These are phyloP conservation scores for Ceratotherium simum DNA, from an alignment of 2,113 vertebrate genomes.

Conservation along the genomic window DNA sequence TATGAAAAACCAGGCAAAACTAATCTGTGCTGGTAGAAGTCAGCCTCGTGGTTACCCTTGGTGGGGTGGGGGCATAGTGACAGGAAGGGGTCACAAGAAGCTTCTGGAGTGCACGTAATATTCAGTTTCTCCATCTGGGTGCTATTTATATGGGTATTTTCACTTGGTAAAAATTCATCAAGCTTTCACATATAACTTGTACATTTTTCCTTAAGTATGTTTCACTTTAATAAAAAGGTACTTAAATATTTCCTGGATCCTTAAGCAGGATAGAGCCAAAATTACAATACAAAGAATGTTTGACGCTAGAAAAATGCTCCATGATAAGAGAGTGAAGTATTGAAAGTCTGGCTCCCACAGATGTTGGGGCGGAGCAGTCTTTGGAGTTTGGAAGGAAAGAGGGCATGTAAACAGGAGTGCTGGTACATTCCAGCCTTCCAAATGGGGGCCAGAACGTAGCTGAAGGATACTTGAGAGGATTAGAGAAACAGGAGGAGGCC, in stretches of 20 bases:
- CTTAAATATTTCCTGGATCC: slow-evolving; percentile 33
- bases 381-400: background rate
- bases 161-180: slow-evolving; percentile 6
- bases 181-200: background rate
- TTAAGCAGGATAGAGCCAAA: slow-evolving; percentile 71
- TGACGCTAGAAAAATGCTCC: background rate
- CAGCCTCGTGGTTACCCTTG: background rate
- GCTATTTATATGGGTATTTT: background rate
- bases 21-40: background rate
- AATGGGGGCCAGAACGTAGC: background rate
- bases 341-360: background rate
- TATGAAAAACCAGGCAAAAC: slow-evolving; percentile 15
- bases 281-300: background rate
- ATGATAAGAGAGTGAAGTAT: background rate
- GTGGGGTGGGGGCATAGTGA: background rate
- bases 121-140: background rate
- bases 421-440: background rate
- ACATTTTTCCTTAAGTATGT: background rate
- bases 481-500: background rate
- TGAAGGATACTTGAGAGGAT: background rate
- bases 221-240: background rate
- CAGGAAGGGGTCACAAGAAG: background rate
- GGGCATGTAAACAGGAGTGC: background rate
- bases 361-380: slow-evolving; percentile 31
- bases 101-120: background rate